These are phyloP conservation scores for Galeruca laticollis DNA, from an alignment of 2,888 invertebrate genomes.

Conservation along the genomic window DNA sequence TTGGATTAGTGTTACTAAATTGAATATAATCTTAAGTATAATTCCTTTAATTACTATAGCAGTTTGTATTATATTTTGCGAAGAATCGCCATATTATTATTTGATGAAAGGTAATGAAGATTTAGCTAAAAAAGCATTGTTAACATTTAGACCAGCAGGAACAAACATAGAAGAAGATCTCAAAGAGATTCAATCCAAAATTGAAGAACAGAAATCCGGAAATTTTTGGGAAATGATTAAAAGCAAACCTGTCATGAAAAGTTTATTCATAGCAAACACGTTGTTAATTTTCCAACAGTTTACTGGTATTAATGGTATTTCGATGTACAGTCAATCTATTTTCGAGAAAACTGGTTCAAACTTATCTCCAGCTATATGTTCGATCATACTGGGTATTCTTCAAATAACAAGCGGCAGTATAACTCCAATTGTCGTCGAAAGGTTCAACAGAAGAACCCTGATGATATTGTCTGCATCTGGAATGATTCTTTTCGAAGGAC, in stretches of 20 bases:
- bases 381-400: constrained; percentile 82
- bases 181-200: constrained; percentile 29
- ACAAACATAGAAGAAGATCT: constrained; percentile 32
- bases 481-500: constrained; percentile 67
- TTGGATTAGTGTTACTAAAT: constrained; percentile 74
- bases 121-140: constrained; percentile 75
- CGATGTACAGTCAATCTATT: constrained; percentile 81
- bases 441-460: constrained; percentile 79
- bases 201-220: constrained; percentile 28
- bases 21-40: constrained; percentile 72
- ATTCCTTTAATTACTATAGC: constrained; percentile 65
- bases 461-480: constrained; percentile 78
- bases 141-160: constrained; percentile 8
- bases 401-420: constrained; percentile 80
- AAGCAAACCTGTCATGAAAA: constrained; percentile 76
- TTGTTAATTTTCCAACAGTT: constrained; percentile 87
- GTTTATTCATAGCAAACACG: constrained; percentile 78
- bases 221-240: constrained; percentile 26
- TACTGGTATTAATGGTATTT: constrained; percentile 83
- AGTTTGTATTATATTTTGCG: constrained; percentile 79
- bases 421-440: constrained; percentile 83
- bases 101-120: constrained; percentile 71
- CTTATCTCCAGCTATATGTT: constrained; percentile 71
- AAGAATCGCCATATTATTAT: constrained; percentile 84
- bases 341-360: constrained; percentile 76